Conservation (phyloP, 2,888 invertebrate species). For the Conus canariensis region DNA sequence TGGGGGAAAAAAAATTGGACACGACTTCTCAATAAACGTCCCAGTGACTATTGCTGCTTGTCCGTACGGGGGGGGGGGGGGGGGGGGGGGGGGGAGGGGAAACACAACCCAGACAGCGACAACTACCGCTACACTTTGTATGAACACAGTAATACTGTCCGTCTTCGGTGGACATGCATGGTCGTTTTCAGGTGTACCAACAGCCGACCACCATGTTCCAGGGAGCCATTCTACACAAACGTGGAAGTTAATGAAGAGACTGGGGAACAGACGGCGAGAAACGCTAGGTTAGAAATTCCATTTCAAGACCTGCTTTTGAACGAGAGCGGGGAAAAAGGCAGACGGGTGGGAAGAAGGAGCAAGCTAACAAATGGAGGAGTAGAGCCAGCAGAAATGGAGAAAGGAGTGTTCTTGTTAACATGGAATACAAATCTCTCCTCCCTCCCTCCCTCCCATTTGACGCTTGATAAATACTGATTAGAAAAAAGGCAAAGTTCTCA, state of each 20-base stretch:
- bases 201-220: no score
- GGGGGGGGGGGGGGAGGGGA: no score
- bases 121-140: background rate
- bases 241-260: no score
- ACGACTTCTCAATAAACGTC: conserved; percentile 13
- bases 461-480: no score
- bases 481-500: no score
- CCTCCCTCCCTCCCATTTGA: no score
- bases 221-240: no score
- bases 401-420: background rate
- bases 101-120: background rate
- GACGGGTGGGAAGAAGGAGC: background rate
- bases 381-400: background rate
- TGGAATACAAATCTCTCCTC: no score
- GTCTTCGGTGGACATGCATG: background rate
- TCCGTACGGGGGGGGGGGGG: background rate
- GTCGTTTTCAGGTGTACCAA: no score
- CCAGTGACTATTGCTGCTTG: background rate
- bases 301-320: no score
- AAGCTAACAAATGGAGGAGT: background rate
- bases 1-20: background rate
- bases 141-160: background rate
- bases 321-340: background rate
- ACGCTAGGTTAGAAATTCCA: no score
- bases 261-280: no score